Percentiles rank a stretch among this genome's conserved stretches.
phyloP scores from a whole-genome alignment of 2,113 vertebrate genomes.

The Orycteropus afer region DNA sequence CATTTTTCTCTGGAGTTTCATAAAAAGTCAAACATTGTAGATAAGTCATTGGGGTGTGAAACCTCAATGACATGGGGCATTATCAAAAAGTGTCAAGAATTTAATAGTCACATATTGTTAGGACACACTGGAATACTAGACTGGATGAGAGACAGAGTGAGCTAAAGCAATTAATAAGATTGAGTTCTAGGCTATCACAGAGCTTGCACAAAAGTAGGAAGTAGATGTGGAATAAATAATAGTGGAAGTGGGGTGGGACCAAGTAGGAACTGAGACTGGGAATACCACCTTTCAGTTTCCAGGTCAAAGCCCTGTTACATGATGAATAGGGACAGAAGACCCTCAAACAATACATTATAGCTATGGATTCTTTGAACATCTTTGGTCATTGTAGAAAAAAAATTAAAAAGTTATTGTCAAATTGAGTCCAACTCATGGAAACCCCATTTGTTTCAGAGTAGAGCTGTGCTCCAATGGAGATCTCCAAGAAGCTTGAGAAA shows the following conservation, averaged over 20 bases:
- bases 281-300: background rate
- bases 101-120: background rate
- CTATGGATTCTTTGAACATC: background rate
- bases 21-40: background rate
- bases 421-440: background rate
- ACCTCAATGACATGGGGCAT: rapidly evolving
- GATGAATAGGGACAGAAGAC: background rate
- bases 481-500: too few species aligned
- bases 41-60: background rate
- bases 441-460: background rate
- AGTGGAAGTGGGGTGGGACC: background rate
- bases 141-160: background rate
- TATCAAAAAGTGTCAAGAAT: background rate
- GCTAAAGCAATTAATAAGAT: background rate
- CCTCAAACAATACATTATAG: background rate
- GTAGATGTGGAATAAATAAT: rapidly evolving
- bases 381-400: background rate
- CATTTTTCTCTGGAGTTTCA: background rate
- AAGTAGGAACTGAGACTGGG: background rate
- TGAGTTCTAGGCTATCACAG: rapidly evolving
- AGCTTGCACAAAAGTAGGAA: background rate
- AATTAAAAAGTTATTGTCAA: background rate
- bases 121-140: background rate
- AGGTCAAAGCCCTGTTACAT: background rate
- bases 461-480: background rate